Evolutionary conservation across 2,797 vertebrate species (phyloP).

Genomic region (Orestias chungarensis): DNA sequence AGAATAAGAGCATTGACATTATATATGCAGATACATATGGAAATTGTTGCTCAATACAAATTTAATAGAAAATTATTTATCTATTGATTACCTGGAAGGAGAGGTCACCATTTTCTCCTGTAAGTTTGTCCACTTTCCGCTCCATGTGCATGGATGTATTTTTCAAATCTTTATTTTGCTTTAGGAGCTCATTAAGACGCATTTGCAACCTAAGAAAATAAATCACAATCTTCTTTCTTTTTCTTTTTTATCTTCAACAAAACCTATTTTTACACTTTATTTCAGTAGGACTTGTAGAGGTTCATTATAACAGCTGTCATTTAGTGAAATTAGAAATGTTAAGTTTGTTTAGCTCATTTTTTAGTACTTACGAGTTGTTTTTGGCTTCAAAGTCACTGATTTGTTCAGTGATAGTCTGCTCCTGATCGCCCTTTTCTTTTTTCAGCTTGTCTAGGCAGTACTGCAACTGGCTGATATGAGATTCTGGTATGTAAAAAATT

Average conservation of each 20-base stretch:
- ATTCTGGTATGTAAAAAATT: constrained; percentile 73
- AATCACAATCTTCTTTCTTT: neutral
- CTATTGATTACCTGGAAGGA: constrained; percentile 84
- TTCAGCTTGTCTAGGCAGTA: constrained; percentile 84
- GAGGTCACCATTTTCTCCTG: constrained; percentile 90
- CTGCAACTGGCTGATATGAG: constrained; percentile 83
- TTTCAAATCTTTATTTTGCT: constrained; percentile 89
- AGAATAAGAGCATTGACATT: neutral
- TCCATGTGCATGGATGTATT: constrained; percentile 87
- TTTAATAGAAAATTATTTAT: neutral
- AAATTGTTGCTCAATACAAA: neutral
- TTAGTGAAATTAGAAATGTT: neutral
- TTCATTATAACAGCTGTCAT: neutral
- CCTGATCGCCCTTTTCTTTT: constrained; percentile 77
- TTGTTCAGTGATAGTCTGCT: constrained; percentile 76
- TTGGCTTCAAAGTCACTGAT: constrained; percentile 83
- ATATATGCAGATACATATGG: too few relatives aligned
- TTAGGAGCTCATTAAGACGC: constrained; percentile 86
- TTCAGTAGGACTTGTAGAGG: too few relatives aligned
- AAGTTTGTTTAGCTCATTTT: neutral
- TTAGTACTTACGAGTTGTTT: constrained; percentile 77
- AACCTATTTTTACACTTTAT: neutral
- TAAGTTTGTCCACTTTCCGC: constrained; percentile 86
- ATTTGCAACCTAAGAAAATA: constrained; percentile 78
- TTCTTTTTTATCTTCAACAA: neutral